Evolutionary conservation across 2,888 invertebrate genomes (phyloP), one percentile per base, ranked within the genome.

Genomic region (Panopea generosa): DNA sequence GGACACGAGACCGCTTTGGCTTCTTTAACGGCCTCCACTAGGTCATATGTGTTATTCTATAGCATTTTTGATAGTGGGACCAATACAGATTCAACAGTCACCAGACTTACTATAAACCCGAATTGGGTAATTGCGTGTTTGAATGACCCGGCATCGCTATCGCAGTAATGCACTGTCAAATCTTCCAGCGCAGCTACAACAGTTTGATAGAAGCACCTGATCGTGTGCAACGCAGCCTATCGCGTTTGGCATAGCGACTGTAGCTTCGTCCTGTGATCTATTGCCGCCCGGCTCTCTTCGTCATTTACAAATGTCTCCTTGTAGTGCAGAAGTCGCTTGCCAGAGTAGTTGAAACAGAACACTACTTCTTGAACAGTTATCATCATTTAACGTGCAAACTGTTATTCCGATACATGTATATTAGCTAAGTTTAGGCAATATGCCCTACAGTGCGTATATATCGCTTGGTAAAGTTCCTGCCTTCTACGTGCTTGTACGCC

Each of bases 381-480:
- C 45, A 59, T 45, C 45, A 59, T 45, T 16, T 59, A 43, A 11
- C 59, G 14, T 6, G 22, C 43, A 40, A n/a, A 7, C n/a, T 43
- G 59, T 24, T 59, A 43, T 45, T 59, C 45, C 2, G 60, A 72
- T n/a, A 66, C 66, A 38, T 66, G 66, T 16, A 52, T 33, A 11
- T 66, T 66, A 7, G 66, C 53, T 16, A 72, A 33, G 22, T 72
- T 72, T 1, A 72, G 45, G 26, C 53, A 40, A 27, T 72, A 75
- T n/a, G 62, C 68, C 16, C 63, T 61, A 29, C 78, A 82, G 22
- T 83, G 83, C 0, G 74, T 59, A 50, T 83, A 79, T 2, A 72
- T 18, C 11, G 82, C 69, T 6, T 61, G 29, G 0, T 72, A 75
- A n/a, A 63, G 26, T 7, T 61, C 4, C 24, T 66, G 49, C 22